Evolutionary conservation across 2,113 vertebrate species (phyloP), one percentile per base, ranked within the genome.

Genomic region (Pachyramphus minor): DNA sequence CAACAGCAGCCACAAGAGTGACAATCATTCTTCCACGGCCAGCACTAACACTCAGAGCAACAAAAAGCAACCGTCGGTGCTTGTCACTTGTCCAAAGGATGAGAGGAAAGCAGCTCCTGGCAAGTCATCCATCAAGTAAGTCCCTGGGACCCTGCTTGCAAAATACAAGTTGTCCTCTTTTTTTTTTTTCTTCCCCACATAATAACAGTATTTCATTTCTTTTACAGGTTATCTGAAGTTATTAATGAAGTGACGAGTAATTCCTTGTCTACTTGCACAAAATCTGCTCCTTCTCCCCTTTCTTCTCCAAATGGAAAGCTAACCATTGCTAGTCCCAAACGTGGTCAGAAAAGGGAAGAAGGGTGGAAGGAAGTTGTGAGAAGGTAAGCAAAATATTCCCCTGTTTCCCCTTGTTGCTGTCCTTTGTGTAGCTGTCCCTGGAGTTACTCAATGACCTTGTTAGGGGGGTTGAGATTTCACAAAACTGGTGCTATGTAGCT

Each of bases 351-450:
- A 90, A 99, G 99, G 95, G 99, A 99, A 98, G 99, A 99, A 95
- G 99, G 99, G 17, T 99, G 99, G 99, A 99, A 99, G 93, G 99
- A 99, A 85, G 99, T 99, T 49, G 99, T 99, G 86, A 98, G 99
- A 98, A 98, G 99, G 99, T 99, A 81, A 97, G 94, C 64, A 31
- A 4, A 85, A 42, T 7, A 9, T 63, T 58, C 11, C 16, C 39
- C 1, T 50, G 2, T 28, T 21, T 62, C 17, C 15, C 4, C 17
- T 44, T 10, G 12, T 18, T 62, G 8, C 9, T 42, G 12, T 44
- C 39, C 11, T 71, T 41, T 33, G 5, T 24, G 19, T 84, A 45
- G 27, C 55, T 39, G 49, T 49, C 33, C 23, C 63, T 67, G 56
- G 12, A 20, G 8, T 89, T 82, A 74, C 69, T 44, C 39, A 71